Conservation (phyloP, 92 coral and sea anemone genomes). For the Montipora capitata region DNA sequence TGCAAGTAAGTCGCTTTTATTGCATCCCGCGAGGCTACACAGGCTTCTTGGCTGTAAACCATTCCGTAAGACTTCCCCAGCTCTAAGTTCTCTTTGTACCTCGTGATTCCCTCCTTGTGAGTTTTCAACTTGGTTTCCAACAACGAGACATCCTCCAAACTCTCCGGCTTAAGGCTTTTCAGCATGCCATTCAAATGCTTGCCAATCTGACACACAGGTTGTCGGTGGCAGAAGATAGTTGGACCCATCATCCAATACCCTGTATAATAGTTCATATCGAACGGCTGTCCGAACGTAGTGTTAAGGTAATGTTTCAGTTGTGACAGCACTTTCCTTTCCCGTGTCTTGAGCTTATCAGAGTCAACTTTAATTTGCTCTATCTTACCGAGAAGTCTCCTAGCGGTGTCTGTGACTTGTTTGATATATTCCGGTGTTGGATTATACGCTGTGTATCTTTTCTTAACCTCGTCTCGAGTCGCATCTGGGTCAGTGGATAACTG, state of each 20-base stretch:
- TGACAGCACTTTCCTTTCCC: constrained; percentile 86
- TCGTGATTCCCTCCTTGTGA: constrained; percentile 66
- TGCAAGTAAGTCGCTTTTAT: constrained; percentile 74
- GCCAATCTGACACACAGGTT: constrained; percentile 76
- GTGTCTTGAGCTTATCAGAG: constrained; percentile 72
- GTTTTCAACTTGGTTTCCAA: constrained; percentile 69
- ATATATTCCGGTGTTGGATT: constrained; percentile 80
- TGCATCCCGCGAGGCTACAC: constrained; percentile 86
- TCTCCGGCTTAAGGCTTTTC: constrained; percentile 65
- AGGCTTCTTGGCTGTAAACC: constrained; percentile 86
- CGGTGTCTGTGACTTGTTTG: constrained; percentile 84
- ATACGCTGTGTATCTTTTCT: constrained; percentile 69
- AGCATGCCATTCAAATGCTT: constrained; percentile 58
- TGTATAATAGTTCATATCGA: constrained; percentile 88
- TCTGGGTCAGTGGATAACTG: constrained; percentile 64
- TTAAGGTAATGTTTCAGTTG: constrained; percentile 87
- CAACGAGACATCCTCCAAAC: constrained; percentile 54
- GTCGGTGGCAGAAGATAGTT: constrained; percentile 86
- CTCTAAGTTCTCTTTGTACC: constrained; percentile 86
- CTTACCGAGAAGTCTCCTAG: constrained; percentile 69
- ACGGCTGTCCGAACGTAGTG: constrained; percentile 89
- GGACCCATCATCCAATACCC: constrained; percentile 99
- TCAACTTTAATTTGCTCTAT: constrained; percentile 61
- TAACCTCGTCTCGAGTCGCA: constrained; percentile 41
- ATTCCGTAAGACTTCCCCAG: constrained; percentile 86